phyloP scores from a whole-genome alignment of 2,113 vertebrate genomes.

The Brachyistius frenatus region DNA sequence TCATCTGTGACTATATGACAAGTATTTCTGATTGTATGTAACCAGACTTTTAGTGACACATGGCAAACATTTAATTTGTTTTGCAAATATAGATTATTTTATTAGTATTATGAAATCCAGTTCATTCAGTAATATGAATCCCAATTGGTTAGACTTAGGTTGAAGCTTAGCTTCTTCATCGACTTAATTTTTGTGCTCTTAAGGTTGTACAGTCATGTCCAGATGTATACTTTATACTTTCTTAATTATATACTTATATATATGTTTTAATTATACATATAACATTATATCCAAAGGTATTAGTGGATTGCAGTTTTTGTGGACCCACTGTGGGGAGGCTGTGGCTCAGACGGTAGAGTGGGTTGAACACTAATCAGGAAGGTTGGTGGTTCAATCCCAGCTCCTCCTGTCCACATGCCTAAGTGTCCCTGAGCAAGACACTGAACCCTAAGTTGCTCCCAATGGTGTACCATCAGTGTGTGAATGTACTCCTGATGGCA shows the following conservation, averaged over 20 bases:
- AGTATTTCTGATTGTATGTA: neutral
- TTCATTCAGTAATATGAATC: neutral
- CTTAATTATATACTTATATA: neutral
- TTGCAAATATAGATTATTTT: too few relatives aligned
- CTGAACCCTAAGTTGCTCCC: too few relatives aligned
- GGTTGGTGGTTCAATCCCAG: too few relatives aligned
- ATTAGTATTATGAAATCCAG: too few relatives aligned
- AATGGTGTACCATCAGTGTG: too few relatives aligned
- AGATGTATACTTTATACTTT: neutral
- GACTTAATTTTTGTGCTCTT: neutral
- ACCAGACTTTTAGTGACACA: neutral
- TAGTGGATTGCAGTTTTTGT: constrained; percentile 24
- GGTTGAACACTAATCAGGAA: too few relatives aligned
- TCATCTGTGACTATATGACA: neutral
- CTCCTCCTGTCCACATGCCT: too few relatives aligned
- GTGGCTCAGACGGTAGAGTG: too few relatives aligned
- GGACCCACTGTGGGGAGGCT: neutral
- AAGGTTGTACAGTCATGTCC: neutral
- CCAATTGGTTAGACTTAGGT: neutral
- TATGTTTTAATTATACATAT: constrained; percentile 12
- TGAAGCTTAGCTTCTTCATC: neutral
- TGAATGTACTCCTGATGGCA: too few relatives aligned
- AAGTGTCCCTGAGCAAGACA: too few relatives aligned
- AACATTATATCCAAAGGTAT: constrained; percentile 4
- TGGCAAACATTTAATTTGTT: neutral